phyloP scores from a whole-genome alignment of 2,113 vertebrate genomes.

The Peromyscus californicus region DNA sequence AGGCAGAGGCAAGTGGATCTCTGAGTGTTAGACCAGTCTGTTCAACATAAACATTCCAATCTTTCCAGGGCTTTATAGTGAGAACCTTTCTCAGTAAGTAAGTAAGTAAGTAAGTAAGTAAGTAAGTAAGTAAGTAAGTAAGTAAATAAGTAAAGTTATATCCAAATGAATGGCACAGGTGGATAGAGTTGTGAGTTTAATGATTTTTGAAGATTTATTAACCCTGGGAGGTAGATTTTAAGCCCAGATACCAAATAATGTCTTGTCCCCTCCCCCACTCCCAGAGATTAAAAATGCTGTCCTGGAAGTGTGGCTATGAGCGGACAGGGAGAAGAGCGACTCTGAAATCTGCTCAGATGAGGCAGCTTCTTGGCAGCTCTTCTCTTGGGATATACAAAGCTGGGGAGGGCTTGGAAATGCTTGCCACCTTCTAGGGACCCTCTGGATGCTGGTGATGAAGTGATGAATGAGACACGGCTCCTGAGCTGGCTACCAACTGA shows the following conservation, averaged over 20 bases:
- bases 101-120: not conserved
- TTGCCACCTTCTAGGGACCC: not conserved
- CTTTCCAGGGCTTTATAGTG: not conserved
- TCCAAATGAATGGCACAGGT: not conserved
- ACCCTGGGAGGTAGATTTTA: not conserved
- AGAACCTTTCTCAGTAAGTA: not conserved
- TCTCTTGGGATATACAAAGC: not conserved
- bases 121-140: not conserved
- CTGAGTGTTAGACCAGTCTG: not conserved
- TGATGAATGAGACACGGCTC: not conserved
- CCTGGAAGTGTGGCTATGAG: not conserved
- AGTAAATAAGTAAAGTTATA: not conserved
- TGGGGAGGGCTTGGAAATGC: not conserved
- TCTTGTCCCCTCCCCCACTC: not conserved
- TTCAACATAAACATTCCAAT: not conserved
- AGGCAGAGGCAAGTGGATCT: not conserved
- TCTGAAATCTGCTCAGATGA: not conserved
- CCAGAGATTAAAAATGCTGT: not conserved
- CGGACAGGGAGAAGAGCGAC: not conserved
- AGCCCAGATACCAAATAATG: not conserved
- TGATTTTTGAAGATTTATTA: conserved; percentile 36
- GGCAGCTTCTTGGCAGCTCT: not conserved
- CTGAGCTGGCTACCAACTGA: not conserved
- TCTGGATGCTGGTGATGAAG: not conserved
- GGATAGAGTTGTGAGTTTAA: not conserved